Conservation (phyloP, 53 echinoderm and acorn worm genomes). For the Zoroaster sp. region DNA sequence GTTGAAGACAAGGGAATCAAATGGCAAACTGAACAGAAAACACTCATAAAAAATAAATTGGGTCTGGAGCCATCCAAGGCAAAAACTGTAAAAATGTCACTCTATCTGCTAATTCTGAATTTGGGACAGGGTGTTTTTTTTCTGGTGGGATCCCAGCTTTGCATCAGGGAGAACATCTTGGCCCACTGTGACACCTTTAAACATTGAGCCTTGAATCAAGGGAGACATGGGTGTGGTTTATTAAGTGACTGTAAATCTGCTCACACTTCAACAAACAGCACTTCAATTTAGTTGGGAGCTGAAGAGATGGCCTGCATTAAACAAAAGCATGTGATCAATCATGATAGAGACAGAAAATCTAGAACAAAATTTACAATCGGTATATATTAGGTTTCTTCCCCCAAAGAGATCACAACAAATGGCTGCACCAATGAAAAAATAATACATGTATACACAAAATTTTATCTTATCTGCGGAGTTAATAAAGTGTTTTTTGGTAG, state of each 20-base stretch:
- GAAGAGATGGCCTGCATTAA: no score
- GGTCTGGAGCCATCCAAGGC: constrained; percentile 31
- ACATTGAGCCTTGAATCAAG: constrained; percentile 3
- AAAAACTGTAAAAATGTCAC: constrained; percentile 42
- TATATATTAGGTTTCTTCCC: no score
- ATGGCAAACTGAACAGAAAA: not conserved
- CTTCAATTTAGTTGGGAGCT: not conserved
- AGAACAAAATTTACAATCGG: no score
- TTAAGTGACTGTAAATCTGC: constrained; percentile 7
- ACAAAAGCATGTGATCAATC: no score
- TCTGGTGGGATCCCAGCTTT: not conserved
- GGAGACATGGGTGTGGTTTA: not conserved
- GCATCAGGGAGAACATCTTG: not conserved
- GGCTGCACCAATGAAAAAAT: no score
- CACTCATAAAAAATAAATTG: not conserved
- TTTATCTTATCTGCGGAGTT: no score
- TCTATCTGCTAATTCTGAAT: not conserved
- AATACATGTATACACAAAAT: no score
- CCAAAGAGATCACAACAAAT: no score
- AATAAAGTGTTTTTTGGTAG: no score
- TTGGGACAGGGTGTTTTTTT: not conserved
- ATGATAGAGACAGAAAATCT: no score
- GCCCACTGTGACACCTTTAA: constrained; percentile 20
- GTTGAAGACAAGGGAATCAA: no score
- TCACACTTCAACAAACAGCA: constrained; percentile 10